Percentiles rank a stretch among this genome's conserved stretches.
phyloP scores from a whole-genome alignment of 2,113 vertebrate genomes.

The Enhydra lutris region DNA sequence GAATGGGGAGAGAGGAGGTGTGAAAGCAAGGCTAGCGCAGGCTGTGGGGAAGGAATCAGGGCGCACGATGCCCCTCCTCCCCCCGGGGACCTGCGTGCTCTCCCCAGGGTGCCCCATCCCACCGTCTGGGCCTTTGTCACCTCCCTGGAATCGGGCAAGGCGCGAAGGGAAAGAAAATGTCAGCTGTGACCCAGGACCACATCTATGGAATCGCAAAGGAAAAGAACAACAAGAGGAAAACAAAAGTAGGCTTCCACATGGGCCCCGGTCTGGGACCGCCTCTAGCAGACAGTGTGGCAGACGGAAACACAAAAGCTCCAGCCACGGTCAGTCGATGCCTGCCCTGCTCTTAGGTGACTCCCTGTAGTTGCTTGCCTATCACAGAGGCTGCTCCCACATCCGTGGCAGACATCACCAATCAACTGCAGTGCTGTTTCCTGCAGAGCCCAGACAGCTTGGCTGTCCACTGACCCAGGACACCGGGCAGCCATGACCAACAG shows the following conservation, averaged over 20 bases:
- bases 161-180: accelerated
- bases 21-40: not conserved
- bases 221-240: not conserved
- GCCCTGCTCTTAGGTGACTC: accelerated
- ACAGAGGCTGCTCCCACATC: accelerated
- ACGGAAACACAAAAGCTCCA: not conserved
- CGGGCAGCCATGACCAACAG: accelerated
- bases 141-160: not conserved
- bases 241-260: accelerated
- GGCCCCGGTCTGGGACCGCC: not conserved
- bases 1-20: not conserved
- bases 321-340: accelerated
- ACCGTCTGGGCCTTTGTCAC: not conserved
- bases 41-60: not conserved
- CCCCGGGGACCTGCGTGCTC: accelerated
- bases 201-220: not conserved
- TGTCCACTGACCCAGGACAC: accelerated
- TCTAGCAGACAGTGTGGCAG: not conserved
- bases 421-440: not conserved
- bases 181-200: not conserved
- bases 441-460: not conserved
- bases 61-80: accelerated
- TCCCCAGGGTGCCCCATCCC: not conserved
- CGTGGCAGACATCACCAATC: not conserved
- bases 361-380: not conserved